Evolutionary conservation across 2,888 invertebrate species (phyloP).

Genomic region (Slavum lentiscoides): DNA sequence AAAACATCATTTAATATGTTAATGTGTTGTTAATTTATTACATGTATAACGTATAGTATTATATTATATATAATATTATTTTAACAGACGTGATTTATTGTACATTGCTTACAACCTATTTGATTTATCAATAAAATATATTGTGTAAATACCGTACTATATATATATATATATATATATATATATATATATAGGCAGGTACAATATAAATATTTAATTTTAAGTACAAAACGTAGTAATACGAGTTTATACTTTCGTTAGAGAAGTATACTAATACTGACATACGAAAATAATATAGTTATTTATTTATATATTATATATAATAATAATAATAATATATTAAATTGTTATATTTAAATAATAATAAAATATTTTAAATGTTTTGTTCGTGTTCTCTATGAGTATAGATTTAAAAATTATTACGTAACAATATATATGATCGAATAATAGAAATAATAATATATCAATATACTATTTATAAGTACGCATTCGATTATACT

Average conservation of each 20-base stretch:
- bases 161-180: too few relatives aligned
- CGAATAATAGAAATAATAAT: too few relatives aligned
- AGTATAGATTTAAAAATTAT: too few relatives aligned
- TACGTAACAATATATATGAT: too few relatives aligned
- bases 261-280: background rate
- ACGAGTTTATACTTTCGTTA: background rate
- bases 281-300: background rate
- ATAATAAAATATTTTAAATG: too few relatives aligned
- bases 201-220: background rate
- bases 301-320: background rate
- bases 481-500: too few relatives aligned
- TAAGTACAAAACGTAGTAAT: background rate
- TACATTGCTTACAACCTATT: conserved; percentile 8
- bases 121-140: background rate
- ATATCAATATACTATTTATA: too few relatives aligned
- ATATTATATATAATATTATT: background rate
- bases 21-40: background rate
- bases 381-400: too few relatives aligned
- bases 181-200: background rate
- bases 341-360: too few relatives aligned
- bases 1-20: background rate
- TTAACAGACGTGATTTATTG: background rate
- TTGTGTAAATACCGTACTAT: background rate
- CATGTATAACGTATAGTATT: background rate
- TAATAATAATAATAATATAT: too few relatives aligned